Base-by-base conservation (phyloP, 2,888 invertebrate species). In the Lordiphosa fenestrarum region DNA sequence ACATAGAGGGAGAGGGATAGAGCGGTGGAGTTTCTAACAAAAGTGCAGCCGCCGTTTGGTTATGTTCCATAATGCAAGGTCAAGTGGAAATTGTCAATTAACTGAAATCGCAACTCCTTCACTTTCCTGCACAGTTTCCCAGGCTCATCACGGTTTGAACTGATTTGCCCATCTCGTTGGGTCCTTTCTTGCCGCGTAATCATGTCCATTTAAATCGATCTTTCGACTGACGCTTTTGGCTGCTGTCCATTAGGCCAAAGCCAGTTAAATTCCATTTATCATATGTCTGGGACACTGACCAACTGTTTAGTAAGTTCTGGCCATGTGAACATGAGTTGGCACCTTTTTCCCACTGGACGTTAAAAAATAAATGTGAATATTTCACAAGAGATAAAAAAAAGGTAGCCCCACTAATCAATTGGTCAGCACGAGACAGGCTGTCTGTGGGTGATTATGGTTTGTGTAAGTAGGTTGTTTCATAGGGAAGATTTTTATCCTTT, bases 121-220 rank as follows among this genome's bases (percentile, higher is more conserved):
- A 42, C 13, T 62, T 78, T 83, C 64, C 65, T 6, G 25, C 25
- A 25, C 25, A 25, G 25, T 25, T 19, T 19, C 19, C 19, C 83
- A 74, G 40, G 63, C 37, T 15, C 25, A 47, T n/a, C 12, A 23
- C 23, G 23, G 23, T 23, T 30, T 9, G 30, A 9, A 9, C 30
- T 30, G 30, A 30, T 30, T 30, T 30, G 30, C 30, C 30, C 30
- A 6, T 21, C 5, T 33, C 12, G 33, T 36, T 36, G 40, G 52
- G 36, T 63, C 67, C 49, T 52, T 53, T 70, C 52, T 63, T 69
- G 73, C 66, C 50, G 50, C 66, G 70, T 81, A 76, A 73, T 75
- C 73, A 53, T 77, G 48, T 63, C 51, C 69, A 64, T 69, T 63
- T 61, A 63, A 65, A 69, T 58, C 81, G 84, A 78, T 82, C 78